Base-by-base conservation (phyloP, 2,113 vertebrate genomes). In the Phaethon lepturus region DNA sequence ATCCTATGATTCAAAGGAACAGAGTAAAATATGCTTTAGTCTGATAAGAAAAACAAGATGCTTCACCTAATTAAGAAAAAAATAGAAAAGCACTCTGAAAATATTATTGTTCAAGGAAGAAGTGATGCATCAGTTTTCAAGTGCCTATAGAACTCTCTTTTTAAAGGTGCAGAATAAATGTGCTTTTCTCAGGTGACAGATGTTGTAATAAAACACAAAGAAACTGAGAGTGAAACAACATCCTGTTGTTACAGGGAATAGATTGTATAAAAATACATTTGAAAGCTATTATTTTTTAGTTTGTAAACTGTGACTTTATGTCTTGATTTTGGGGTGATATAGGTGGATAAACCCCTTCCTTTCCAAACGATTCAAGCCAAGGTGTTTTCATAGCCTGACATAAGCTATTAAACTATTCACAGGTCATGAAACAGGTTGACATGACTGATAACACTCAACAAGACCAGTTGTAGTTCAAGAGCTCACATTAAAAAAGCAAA, bases 371-470 rank as follows among this genome's bases (percentile, higher is more conserved):
- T 88, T 94, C 58, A 90, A 88, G 44, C 10, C 73, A 88, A 82
- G 50, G 38, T 90, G 45, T 86, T 95, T 95, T 95, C 35, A 71
- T 88, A 90, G 11, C 35, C 25, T 91, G 62, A 80, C 58, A 80
- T 50, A 59, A 91, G 38, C 25, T 94, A 47, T 88, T 93, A 87
- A 93, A 73, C 58, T 72, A 31, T 83, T 93, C n/a, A 73, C 49
- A 82, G 49, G 44, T 87, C 58, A 55, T 76, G 69, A 95, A 87
- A 91, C 20, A 62, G 26, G 40, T 40, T 92, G 90, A 89, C 86
- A 76, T 93, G 71, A 86, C 66, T 87, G 62, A 81, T 85, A 90
- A 82, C 31, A 47, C 28, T 93, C 79, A 86, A 50, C 10, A 69
- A 87, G 71, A 79, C 13, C 28, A 85, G 44, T 1, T 78, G 76